phyloP scores from a whole-genome alignment of 2,113 vertebrate genomes.

The Glaucomys volans region DNA sequence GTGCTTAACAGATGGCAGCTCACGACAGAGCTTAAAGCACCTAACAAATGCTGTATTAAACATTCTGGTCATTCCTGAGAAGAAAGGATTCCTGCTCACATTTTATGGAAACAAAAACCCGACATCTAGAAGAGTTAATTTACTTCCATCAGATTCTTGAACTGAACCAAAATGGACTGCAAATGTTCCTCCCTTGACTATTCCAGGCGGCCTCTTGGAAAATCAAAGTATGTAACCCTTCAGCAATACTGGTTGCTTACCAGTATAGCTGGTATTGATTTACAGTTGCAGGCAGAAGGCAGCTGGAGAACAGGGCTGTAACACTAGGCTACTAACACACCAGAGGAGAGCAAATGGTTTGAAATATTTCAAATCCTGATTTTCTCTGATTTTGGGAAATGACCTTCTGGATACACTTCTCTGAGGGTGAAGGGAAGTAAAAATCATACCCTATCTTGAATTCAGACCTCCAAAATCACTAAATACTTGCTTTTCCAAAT shows the following conservation, averaged over 20 bases:
- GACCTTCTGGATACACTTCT: not conserved
- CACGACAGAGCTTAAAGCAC: not conserved
- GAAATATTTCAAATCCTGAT: slow-evolving; percentile 46
- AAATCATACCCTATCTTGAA: slow-evolving; percentile 35
- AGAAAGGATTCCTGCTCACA: not conserved
- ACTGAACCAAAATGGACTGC: slow-evolving; percentile 42
- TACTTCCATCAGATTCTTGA: slow-evolving; percentile 27
- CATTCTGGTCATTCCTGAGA: not conserved
- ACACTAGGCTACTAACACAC: not conserved
- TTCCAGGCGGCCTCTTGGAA: slow-evolving; percentile 38
- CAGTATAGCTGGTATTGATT: not conserved
- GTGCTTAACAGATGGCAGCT: not conserved
- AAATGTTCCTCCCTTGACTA: slow-evolving; percentile 30
- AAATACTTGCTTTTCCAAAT: slow-evolving; percentile 62
- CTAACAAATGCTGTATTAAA: slow-evolving; percentile 7
- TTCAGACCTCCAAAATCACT: slow-evolving; percentile 65
- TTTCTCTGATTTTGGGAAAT: slow-evolving; percentile 46
- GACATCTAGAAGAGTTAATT: not conserved
- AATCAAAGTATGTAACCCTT: slow-evolving; percentile 36
- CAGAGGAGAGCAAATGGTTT: slow-evolving; percentile 17
- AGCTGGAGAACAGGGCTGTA: not conserved
- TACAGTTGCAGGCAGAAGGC: not conserved
- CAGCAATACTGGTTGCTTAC: not conserved
- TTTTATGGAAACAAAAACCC: slow-evolving; percentile 29
- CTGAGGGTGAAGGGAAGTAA: slow-evolving; percentile 31